Evolutionary conservation across 2,113 vertebrate species (phyloP), one percentile per base, ranked within the genome.

Genomic region (Semicossyphus pulcher): DNA sequence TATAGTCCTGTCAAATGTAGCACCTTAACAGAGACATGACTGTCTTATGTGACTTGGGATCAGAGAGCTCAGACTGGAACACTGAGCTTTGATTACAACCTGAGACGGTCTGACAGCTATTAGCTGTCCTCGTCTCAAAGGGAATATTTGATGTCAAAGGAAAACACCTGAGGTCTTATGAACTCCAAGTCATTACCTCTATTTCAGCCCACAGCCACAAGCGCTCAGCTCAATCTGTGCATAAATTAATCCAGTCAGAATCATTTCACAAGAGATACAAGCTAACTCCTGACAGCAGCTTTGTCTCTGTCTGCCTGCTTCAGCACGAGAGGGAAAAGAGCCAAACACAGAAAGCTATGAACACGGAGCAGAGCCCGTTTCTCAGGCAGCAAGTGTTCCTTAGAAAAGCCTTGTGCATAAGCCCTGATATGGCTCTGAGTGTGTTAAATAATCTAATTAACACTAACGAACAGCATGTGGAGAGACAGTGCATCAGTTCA

Each of bases 91-190:
- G 4, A 80, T 83, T 62, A 61, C 20, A 71, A 54, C 39, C 39
- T 2, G 34, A 69, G 70, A 78, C 59, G 52, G 58, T 74, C 53
- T 15, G 12, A 65, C 53, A 74, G 54, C 67, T 62, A 57, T 78
- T 70, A 74, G 56, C 72, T 25, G 34, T 29, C 44, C 47, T 18
- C 21, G 34, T 58, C 49, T 73, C 45, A 69, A 60, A 85, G 75
- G 59, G 64, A 86, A 71, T 83, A 78, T 81, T 62, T 68, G 31
- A 87, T 80, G 67, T 48, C 73, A 73, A 54, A 84, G 66, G 47
- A 65, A n/a, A 74, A 69, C 48, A 52, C 65, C 47, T 11, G 25
- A 48, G 56, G 32, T 29, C 34, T 67, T 41, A 14, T n/a, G 20
- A 10, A 61, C 49, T 72, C 3, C 10, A n/a, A 29, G 44, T 48